Evolutionary conservation across 2,797 vertebrate genomes (phyloP), one percentile per base, ranked within the genome.

Genomic region (Manis pentadactyla): DNA sequence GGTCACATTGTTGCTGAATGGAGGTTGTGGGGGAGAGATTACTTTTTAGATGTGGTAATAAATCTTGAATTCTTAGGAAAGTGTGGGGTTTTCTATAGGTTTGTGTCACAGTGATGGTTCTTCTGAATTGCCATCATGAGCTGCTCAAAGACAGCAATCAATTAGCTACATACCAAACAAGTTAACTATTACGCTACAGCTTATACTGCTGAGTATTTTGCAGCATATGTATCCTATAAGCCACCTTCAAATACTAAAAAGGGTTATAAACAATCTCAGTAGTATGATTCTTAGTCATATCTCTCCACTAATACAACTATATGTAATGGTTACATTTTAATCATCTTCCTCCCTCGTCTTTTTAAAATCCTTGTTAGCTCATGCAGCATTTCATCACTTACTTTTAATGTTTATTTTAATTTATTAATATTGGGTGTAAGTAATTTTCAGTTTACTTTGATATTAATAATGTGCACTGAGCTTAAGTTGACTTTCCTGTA

Each of bases 341-440:
- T 91, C 64, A 53, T 64, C 29, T 68, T 57, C 39, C 2, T 59
- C 39, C n/a, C 8, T 39, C 2, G 14, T 88, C 11, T 77, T 69
- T 87, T 49, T 51, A 77, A 75, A 93, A 90, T 82, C 2, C 71
- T 75, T 75, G 0, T 59, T 51, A 75, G 46, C 34, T 64, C 17
- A 78, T 7, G 93, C 49, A 85, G 34, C 12, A 69, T 82, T 84
- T 87, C 29, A 57, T 77, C 61, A 83, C 92, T 95, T 77, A 91
- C 85, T 87, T 90, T 57, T 27, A 81, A 78, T 79, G 29, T 49
- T 97, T 64, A 87, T 86, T 94, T 42, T 94, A 87, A 34, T 97
- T 78, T 75, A 94, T 84, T 94, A 90, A n/a, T 37, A 91, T 34
- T 77, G 14, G 23, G 7, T 74, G 34, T 17, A 73, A 89, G 39